Conservation (phyloP, 1,140 invertebrate genomes). For the Diplogasteroides magnus region DNA sequence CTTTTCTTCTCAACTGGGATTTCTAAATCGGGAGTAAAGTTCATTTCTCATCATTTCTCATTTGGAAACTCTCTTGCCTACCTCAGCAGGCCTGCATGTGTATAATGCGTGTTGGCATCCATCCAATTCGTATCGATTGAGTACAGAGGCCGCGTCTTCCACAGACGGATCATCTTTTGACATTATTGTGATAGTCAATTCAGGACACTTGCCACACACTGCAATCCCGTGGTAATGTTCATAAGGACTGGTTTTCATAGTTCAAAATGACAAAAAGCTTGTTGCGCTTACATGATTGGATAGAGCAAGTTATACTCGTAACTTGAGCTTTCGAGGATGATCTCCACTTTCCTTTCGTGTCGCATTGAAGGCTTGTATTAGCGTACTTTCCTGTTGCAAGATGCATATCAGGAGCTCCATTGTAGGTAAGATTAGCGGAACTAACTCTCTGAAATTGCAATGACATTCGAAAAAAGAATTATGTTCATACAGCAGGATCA, state of each 20-base stretch:
- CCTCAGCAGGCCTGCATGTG: not conserved
- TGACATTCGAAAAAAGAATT: too few relatives aligned
- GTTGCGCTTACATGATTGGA: not conserved
- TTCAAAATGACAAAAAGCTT: not conserved
- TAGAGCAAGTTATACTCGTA: not conserved
- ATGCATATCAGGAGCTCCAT: not conserved
- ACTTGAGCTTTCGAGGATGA: not conserved
- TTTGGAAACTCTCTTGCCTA: too few relatives aligned
- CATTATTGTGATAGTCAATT: not conserved
- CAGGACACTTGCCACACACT: not conserved
- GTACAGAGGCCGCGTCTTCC: not conserved
- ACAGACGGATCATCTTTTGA: not conserved
- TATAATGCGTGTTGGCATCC: not conserved
- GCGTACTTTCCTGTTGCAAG: not conserved
- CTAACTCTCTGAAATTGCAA: too few relatives aligned
- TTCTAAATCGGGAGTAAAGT: too few relatives aligned
- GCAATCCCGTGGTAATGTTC: too few relatives aligned
- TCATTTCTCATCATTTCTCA: too few relatives aligned
- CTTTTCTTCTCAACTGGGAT: not conserved
- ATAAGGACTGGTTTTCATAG: not conserved
- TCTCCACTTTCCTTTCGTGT: not conserved
- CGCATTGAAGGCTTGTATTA: not conserved
- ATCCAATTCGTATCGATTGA: not conserved
- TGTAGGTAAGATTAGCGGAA: not conserved
- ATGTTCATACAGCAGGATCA: not conserved